Percentiles rank a stretch among this genome's conserved stretches.
phyloP scores from a whole-genome alignment of 2,888 invertebrate species.

The Microplitis manilae region DNA sequence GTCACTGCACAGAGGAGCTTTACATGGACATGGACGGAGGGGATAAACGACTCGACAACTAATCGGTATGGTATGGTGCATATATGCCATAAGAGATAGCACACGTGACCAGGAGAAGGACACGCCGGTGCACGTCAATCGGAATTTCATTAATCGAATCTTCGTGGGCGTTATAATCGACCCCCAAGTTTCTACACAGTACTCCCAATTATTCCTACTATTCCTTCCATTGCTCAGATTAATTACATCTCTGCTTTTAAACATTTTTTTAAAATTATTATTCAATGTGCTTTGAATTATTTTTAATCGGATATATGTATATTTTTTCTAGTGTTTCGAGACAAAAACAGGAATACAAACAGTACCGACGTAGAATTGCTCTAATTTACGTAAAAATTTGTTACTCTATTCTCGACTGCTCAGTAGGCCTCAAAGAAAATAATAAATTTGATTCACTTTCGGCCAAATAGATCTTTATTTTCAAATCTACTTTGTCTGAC shows the following conservation, averaged over 20 bases:
- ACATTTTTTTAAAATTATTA: not conserved
- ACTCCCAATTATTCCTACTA: constrained; percentile 10
- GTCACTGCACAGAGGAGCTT: not conserved
- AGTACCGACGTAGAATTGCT: too few relatives aligned
- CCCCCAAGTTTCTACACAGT: constrained; percentile 12
- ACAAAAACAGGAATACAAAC: too few relatives aligned
- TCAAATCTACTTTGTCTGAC: too few relatives aligned
- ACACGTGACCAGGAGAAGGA: constrained; percentile 22
- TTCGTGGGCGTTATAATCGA: constrained; percentile 41
- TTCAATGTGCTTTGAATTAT: not conserved
- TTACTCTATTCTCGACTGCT: too few relatives aligned
- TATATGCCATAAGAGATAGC: constrained; percentile 10
- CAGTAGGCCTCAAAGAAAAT: too few relatives aligned
- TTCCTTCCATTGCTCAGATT: not conserved
- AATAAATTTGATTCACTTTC: too few relatives aligned
- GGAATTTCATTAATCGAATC: constrained; percentile 50
- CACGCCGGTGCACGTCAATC: constrained; percentile 33
- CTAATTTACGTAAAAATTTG: too few relatives aligned
- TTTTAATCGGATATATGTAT: not conserved
- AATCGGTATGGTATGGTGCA: not conserved
- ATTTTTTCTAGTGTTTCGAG: too few relatives aligned
- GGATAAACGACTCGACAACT: not conserved
- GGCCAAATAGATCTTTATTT: too few relatives aligned
- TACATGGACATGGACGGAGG: not conserved
- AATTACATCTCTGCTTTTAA: not conserved